These are phyloP conservation scores for Misgurnus anguillicaudatus DNA, from an alignment of 2,113 vertebrate species.

Conservation along the genomic window DNA sequence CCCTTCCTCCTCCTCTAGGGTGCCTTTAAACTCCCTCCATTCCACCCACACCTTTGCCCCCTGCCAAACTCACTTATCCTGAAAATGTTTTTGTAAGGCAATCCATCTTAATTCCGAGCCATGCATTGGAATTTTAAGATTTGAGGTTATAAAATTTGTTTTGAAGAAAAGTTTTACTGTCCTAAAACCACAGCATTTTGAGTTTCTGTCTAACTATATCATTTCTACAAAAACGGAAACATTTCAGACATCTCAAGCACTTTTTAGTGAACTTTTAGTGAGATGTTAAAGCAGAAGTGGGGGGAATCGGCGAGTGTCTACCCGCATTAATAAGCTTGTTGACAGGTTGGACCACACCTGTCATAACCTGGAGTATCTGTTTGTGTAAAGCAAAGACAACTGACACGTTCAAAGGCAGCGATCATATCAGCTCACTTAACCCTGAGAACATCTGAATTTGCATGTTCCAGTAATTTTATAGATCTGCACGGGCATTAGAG, in stretches of 20 bases:
- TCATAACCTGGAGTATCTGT: constrained; percentile 54
- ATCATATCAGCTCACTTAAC: constrained; percentile 58
- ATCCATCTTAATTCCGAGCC: constrained; percentile 35
- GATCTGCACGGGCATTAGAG: constrained; percentile 63
- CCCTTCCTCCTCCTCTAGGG: constrained; percentile 60
- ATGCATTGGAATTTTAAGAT: constrained; percentile 23
- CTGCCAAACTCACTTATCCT: constrained; percentile 49
- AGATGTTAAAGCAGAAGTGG: constrained; percentile 15
- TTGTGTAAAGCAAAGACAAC: constrained; percentile 60
- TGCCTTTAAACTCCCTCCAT: constrained; percentile 46
- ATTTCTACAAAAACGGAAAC: constrained; percentile 12
- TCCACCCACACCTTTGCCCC: constrained; percentile 60
- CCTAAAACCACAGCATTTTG: constrained; percentile 53
- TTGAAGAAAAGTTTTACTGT: constrained; percentile 56
- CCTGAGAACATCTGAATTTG: constrained; percentile 41
- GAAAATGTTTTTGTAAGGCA: constrained; percentile 31
- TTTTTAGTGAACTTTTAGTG: neutral
- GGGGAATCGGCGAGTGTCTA: neutral
- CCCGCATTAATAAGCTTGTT: constrained; percentile 15
- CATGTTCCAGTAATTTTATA: constrained; percentile 54
- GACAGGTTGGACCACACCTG: constrained; percentile 35
- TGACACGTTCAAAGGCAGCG: constrained; percentile 50
- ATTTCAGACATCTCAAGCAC: constrained; percentile 16
- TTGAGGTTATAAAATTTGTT: constrained; percentile 28
- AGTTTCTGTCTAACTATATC: constrained; percentile 35